Base-by-base conservation (phyloP, 1,140 invertebrate species). In the Drosophila yakuba region DNA sequence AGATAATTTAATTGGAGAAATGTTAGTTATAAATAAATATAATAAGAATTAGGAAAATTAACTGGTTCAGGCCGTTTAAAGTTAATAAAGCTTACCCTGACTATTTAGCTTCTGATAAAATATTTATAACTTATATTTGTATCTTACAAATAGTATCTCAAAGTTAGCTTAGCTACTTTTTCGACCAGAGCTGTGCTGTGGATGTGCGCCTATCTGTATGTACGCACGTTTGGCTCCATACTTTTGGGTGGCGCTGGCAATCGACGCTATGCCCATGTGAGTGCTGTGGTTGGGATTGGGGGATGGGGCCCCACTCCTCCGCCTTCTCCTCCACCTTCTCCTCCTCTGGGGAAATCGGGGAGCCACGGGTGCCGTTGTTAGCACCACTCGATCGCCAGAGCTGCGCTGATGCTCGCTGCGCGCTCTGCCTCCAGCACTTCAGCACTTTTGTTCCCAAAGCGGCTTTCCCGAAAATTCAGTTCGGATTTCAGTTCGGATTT, bases 401-500 rank as follows among this genome's bases (percentile, higher is more conserved):
- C 60, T 74, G 39, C 72, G 51, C 69, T 80, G 79, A 67, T 63
- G 83, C 62, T 68, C 41, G 64, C 61, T 39, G 47, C 38, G 64
- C 64, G 62, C 72, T 75, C 85, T 84, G 85, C 76, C 80, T 89
- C 79, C 80, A 88, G 57, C 63, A 83, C 89, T 81, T 88, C 80
- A 88, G 57, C 63, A 83, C 89, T 81, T 88, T 71, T 78, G 78
- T 79, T 91, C 78, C 83, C 90, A 81, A 91, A 88, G 86, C 77
- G 77, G 77, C 85, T 90, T 91, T 74, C 80, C 80, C 72, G 77
- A 91, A 85, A 90, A 78, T 88, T 91, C 73, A 91, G 86, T 90
- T 91, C 78, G 79, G 80, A 90, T 90, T 88, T 91, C 64, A 91
- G 90, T 91, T 91, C 78, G 76, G 82, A 91, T 91, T 91, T 91